Evolutionary conservation across 2,797 vertebrate species (phyloP), one percentile per base, ranked within the genome.

Genomic region (Rhinatrema bivittatum): DNA sequence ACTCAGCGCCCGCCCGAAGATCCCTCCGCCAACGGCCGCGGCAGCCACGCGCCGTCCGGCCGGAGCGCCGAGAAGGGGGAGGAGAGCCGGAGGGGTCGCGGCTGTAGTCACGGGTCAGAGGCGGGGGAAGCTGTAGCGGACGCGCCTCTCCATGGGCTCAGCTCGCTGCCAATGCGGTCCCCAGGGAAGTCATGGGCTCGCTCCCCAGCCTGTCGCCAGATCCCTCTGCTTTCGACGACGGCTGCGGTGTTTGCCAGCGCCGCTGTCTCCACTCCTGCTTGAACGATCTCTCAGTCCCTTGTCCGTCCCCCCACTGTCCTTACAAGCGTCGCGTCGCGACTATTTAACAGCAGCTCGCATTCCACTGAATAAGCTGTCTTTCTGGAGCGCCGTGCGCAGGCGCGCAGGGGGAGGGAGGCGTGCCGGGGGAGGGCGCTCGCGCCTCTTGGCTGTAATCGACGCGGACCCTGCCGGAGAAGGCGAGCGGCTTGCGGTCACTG

Each of bases 61-160:
- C 30, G 30, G 34, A 4, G 32, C 30, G 37, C n/a, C n/a, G 12
- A 17, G 19, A 14, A 14, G 13, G 19, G 26, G 27, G 26, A 12
- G 10, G 32, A 14, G 34, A 29, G 42, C n/a, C 42, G 20, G 27
- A 19, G 24, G 19, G 14, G 19, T 20, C 16, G n/a, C 22, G 16
- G 15, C 10, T 35, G 32, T n/a, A n/a, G n/a, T n/a, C n/a, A n/a
- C 12, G 9, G 16, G 29, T 7, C 4, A 16, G 15, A 16, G 15
- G 3, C 16, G 16, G 16, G 16, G 16, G 16, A 30, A 16, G 23
- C 24, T 32, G 16, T 5, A 40, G 21, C 29, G 44, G 42, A 61
- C 37, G 28, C 56, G 41, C 45, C 41, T 67, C 65, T 67, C 70
- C 70, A 69, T 69, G 68, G 65, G 65, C 51, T 45, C 55, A 39